A percentile compares a stretch with the other conserved stretches of the same genome.
phyloP scores from a whole-genome alignment of 2,888 invertebrate genomes.

The Drosophila lutescens region DNA sequence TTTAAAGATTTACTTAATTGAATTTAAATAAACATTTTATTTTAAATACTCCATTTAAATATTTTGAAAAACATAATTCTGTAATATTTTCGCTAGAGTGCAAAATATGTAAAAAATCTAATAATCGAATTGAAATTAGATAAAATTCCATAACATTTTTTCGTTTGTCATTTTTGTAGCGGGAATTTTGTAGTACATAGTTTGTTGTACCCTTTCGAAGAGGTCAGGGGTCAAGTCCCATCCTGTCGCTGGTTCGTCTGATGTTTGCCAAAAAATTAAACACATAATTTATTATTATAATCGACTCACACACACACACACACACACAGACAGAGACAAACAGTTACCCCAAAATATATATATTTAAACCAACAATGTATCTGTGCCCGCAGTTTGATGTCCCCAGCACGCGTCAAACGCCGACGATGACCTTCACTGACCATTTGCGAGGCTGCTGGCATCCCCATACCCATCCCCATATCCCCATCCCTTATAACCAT shows the following conservation, averaged over 20 bases:
- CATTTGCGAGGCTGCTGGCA: conserved; percentile 65
- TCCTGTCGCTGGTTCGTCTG: conserved; percentile 5
- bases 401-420: conserved; percentile 34
- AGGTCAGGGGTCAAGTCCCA: conserved; percentile 18
- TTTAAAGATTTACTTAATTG: too few relatives aligned
- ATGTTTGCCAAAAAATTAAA: conserved; percentile 45
- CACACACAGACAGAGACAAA: too few relatives aligned
- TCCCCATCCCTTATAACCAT: neutral
- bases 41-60: too few relatives aligned
- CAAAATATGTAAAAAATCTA: too few relatives aligned
- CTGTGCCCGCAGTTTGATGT: conserved; percentile 26
- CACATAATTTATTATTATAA: conserved; percentile 49
- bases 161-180: too few relatives aligned
- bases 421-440: conserved; percentile 67
- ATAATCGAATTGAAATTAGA: too few relatives aligned
- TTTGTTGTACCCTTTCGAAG: neutral
- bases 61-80: too few relatives aligned
- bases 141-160: too few relatives aligned
- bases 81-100: too few relatives aligned
- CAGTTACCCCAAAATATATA: neutral
- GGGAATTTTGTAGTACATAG: neutral
- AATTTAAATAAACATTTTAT: too few relatives aligned
- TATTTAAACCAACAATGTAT: conserved; percentile 13
- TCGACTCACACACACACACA: conserved; percentile 15
- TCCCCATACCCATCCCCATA: neutral